phyloP scores from a whole-genome alignment of 2,888 invertebrate species.

The Pristionchus maxplancki region DNA sequence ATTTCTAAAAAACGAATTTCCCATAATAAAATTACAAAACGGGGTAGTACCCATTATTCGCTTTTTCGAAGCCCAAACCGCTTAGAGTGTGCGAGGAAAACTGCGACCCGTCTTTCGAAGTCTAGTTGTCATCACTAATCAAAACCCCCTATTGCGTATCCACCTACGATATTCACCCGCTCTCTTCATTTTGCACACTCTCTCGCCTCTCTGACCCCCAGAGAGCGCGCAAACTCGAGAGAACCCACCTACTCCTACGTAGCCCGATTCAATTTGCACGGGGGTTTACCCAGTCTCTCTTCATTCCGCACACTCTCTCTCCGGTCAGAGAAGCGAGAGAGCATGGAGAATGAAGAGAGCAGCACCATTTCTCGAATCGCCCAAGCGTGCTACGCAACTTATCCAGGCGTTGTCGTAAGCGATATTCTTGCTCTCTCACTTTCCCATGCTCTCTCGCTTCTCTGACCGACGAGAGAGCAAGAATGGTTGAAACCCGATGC shows the following conservation, averaged over 20 bases:
- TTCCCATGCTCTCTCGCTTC: no score
- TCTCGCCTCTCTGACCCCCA: background rate
- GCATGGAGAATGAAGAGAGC: background rate
- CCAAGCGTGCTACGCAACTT: constrained; percentile 4
- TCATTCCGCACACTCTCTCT: background rate
- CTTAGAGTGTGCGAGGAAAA: no score
- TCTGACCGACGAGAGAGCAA: no score
- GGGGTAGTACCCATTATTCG: no score
- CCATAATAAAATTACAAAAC: no score
- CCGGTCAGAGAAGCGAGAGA: background rate
- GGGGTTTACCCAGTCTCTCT: background rate
- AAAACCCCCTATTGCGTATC: no score
- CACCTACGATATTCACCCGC: no score
- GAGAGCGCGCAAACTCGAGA: background rate
- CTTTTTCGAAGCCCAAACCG: no score
- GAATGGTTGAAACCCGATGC: background rate
- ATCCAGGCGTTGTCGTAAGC: background rate
- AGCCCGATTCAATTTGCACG: background rate
- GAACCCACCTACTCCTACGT: background rate
- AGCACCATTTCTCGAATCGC: background rate
- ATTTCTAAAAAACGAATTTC: no score
- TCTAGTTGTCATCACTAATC: no score
- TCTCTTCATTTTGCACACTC: background rate
- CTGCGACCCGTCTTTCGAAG: no score
- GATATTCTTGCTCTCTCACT: no score